Base-by-base conservation (phyloP, 2,797 vertebrate species). In the Poecile montanus region DNA sequence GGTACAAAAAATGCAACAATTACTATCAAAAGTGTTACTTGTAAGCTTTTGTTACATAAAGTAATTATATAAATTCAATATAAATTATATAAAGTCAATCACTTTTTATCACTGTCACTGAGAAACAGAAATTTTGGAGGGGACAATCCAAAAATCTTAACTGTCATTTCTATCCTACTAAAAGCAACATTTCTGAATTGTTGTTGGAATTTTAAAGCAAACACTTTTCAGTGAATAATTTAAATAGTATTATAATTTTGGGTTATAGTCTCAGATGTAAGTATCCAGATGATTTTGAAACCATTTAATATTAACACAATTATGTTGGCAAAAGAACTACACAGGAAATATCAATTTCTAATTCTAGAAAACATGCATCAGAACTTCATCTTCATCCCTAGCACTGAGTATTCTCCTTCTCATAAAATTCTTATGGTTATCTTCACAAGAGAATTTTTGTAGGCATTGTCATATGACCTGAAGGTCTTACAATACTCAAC, bases 1-100 rank as follows among this genome's bases (percentile, higher is more conserved):
- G 71, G 91, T 83, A 96, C 47, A 96, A 95, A 97, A 95, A 95
- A 93, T 81, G 60, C 76, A 96, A 88, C 63, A 91, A 83, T 95
- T 96, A 88, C 65, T 89, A 96, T 94, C 76, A 97, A 85, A 93
- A 96, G 40, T 72, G 86, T 89, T 84, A 86, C 44, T 68, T 71
- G 65, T 62, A 92, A 68, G 76, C 50, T 95, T 96, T 96, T 92
- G 88, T 92, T 88, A 79, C 79, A 72, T 36, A 38, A 93, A 94
- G 20, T 66, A 93, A 87, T 94, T 89, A 88, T 78, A 54, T 85
- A 87, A 42, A 42, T 42, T 42, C 42, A 42, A 42, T 17, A 42
- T 42, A 42, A 42, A 42, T 42, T 16, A 42, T 42, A 42, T 42
- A 42, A 42, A 42, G 77, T 58, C 71, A 90, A 32, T 80, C 9